Base-by-base conservation (phyloP, 2,797 vertebrate species). In the Heliangelus exortis region DNA sequence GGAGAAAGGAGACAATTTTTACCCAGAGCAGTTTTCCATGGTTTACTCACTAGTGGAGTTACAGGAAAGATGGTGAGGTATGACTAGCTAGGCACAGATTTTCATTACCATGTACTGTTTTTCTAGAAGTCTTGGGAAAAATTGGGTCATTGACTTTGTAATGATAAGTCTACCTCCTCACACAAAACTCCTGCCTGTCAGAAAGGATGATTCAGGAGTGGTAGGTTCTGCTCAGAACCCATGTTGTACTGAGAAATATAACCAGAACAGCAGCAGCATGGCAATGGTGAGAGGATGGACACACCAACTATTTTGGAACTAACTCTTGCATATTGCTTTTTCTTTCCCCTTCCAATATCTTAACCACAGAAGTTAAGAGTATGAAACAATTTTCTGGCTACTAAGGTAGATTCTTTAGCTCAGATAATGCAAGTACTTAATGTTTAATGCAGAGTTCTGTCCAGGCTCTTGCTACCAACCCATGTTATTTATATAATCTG, bases 141-240 rank as follows among this genome's bases (percentile, higher is more conserved):
- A 76, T 82, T 2, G 1, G 48, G 79, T 95, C 69, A 89, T 57
- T 96, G 91, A 54, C 71, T 90, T 82, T 67, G 41, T 66, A 92
- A 90, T 71, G 36, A 43, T 63, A 87, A 89, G 48, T 79, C 58
- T 92, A 2, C 55, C 80, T 78, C n/a, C 28, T 83, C 73, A 91
- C 83, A 58, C 26, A 61, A 29, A 81, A 72, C 41, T 78, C 50
- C 20, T 81, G 69, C 51, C 54, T 94, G 87, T 93, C 91, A 92
- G 83, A 75, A 90, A 86, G 34, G 47, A 84, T 93, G 87, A 84
- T 58, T 95, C 73, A 75, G 76, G 75, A 77, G 23, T 51, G 34
- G 50, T 51, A 90, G 62, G 19, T n/a, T 90, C 86, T 87, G 65
- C 61, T 77, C 41, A 48, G 72, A 90, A 58, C 61, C 65, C 75